Evolutionary conservation across 2,113 vertebrate species (phyloP).

Genomic region (Sapayoa aenigma): DNA sequence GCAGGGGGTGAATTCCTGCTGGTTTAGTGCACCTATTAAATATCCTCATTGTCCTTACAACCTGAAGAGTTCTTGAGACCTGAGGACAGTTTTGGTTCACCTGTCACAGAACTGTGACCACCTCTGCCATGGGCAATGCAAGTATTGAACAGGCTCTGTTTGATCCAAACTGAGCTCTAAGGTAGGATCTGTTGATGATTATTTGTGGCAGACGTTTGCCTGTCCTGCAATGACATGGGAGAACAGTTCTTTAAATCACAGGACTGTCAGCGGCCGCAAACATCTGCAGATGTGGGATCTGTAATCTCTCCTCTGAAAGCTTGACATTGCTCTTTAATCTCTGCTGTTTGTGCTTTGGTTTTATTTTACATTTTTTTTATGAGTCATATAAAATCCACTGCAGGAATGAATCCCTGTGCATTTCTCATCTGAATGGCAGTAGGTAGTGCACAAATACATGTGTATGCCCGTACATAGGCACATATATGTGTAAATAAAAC

Average conservation of each 20-base stretch:
- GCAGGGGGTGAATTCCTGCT: not conserved
- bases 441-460: not conserved
- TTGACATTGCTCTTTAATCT: not conserved
- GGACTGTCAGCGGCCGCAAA: not conserved
- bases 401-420: not conserved
- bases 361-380: not conserved
- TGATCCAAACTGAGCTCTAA: not conserved
- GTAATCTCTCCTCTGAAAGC: conserved; percentile 7
- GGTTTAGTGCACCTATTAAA: not conserved
- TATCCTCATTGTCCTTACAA: not conserved
- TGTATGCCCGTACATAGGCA: too few species aligned
- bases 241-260: not conserved
- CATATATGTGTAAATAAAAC: not conserved
- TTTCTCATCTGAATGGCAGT: not conserved
- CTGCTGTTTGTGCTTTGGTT: not conserved
- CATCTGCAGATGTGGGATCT: not conserved
- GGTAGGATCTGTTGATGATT: not conserved
- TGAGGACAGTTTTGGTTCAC: not conserved
- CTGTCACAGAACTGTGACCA: not conserved
- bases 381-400: not conserved
- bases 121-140: not conserved
- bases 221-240: not conserved
- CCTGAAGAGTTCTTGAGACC: not conserved
- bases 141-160: not conserved
- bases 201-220: not conserved